Evolutionary conservation across 2,113 vertebrate species (phyloP).

Genomic region (Microtus pennsylvanicus): DNA sequence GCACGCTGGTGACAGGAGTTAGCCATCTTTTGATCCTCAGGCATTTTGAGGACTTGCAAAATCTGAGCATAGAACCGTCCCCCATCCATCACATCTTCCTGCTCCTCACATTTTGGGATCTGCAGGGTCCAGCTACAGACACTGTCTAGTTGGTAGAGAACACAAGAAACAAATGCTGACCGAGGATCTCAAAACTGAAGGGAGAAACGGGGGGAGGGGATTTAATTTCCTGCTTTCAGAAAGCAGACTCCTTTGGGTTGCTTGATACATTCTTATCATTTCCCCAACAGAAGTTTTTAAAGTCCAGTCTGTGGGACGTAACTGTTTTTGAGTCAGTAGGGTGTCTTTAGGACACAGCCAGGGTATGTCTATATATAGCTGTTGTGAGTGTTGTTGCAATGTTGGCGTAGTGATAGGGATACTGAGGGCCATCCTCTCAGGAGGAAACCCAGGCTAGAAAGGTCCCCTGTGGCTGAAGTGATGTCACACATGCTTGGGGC

Average conservation of each 20-base stretch:
- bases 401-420: neutral
- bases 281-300: neutral
- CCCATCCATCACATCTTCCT: neutral
- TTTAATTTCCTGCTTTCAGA: neutral
- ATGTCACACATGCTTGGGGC: rapidly evolving
- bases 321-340: neutral
- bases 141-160: neutral
- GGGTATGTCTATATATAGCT: neutral
- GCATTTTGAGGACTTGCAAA: neutral
- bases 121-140: neutral
- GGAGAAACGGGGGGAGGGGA: slow-evolving; percentile 9
- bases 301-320: neutral
- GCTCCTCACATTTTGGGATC: neutral
- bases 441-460: neutral
- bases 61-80: neutral
- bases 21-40: neutral
- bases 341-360: neutral
- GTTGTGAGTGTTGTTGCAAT: no score
- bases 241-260: neutral
- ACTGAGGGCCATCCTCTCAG: no score
- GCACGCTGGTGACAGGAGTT: neutral
- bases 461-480: neutral
- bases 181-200: neutral
- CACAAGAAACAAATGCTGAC: neutral
- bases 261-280: neutral